A percentile compares a stretch with the other conserved stretches of the same genome.
Evolutionary conservation across 1,140 invertebrate genomes (phyloP).

Genomic region (Steinernema khuongi): DNA sequence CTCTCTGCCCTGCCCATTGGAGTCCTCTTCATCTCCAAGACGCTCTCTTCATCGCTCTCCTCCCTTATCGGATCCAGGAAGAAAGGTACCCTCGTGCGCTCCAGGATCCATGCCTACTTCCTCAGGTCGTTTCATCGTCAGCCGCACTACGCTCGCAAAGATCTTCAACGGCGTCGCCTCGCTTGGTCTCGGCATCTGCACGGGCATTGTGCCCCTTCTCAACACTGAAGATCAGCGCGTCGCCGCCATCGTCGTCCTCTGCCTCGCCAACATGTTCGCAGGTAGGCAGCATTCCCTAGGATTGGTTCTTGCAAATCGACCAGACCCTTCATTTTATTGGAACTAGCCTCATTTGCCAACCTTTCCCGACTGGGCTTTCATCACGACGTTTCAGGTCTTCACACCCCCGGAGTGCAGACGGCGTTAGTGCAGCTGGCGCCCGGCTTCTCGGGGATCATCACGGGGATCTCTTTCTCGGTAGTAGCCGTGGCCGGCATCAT

Average conservation of each 20-base stretch:
- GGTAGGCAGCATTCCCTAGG: too few relatives aligned
- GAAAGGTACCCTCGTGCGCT: constrained; percentile 36
- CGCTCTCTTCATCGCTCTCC: constrained; percentile 43
- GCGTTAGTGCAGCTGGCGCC: constrained; percentile 55
- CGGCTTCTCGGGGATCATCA: constrained; percentile 53
- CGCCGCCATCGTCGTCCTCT: constrained; percentile 45
- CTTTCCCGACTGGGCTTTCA: background rate
- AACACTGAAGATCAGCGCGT: constrained; percentile 27
- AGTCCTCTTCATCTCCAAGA: constrained; percentile 36
- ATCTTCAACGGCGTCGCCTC: constrained; percentile 55
- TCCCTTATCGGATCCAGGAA: constrained; percentile 53
- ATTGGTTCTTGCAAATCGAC: too few relatives aligned
- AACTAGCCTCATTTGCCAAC: background rate
- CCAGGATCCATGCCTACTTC: background rate
- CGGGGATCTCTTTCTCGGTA: constrained; percentile 52
- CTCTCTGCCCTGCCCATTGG: constrained; percentile 35
- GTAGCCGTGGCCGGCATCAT: constrained; percentile 52
- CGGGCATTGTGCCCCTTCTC: constrained; percentile 48
- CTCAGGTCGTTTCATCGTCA: constrained; percentile 15
- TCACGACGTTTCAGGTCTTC: constrained; percentile 55
- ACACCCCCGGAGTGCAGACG: constrained; percentile 57
- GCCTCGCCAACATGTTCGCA: constrained; percentile 55
- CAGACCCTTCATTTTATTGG: too few relatives aligned
- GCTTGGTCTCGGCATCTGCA: constrained; percentile 51
- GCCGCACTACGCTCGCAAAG: constrained; percentile 46